Evolutionary conservation across 2,797 vertebrate genomes (phyloP), one percentile per base, ranked within the genome.

Genomic region (Sebastes steindachneri): DNA sequence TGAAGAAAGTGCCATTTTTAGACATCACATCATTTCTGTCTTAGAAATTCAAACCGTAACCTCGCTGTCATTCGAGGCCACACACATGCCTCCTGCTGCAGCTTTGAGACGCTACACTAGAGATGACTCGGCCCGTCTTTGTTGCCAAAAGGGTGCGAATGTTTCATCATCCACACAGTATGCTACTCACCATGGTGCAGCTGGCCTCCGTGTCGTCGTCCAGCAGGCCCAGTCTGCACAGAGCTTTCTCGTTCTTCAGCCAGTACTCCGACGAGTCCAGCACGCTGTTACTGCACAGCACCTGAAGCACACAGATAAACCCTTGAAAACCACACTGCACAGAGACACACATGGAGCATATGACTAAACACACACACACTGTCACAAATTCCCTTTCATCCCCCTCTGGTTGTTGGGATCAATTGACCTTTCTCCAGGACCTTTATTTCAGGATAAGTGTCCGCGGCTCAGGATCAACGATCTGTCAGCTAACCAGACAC

Each of bases 201-300:
- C 92, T 95, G 90, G 94, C 95, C 83, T 97, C 97, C 0, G 93
- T 76, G 84, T 97, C 96, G 53, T 98, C 97, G 83, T 99, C 98
- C 86, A 97, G 93, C 87, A 99, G 95, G 66, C 96, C 96, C 84
- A 99, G 95, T 92, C 95, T 96, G 92, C 98, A 98, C 88, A 98
- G 95, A 4, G 95, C 94, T 85, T 97, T 98, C 91, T 97, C 95
- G 67, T 99, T 99, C 91, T 96, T 97, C 84, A 97, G 88, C 98
- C 98, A 99, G 95, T 98, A 99, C 84, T 99, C 98, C 2, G 97
- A 96, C 12, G 98, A 99, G 90, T 99, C 97, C 86, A 97, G 95
- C 75, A 97, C 89, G 72, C 96, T 97, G 85, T 96, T 98, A 85
- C 97, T 97, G 95, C 97, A 96, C 89, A 99, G 95, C 70, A 99